Evolutionary conservation across 2,797 vertebrate species (phyloP).

Genomic region (Micromesistius poutassou): DNA sequence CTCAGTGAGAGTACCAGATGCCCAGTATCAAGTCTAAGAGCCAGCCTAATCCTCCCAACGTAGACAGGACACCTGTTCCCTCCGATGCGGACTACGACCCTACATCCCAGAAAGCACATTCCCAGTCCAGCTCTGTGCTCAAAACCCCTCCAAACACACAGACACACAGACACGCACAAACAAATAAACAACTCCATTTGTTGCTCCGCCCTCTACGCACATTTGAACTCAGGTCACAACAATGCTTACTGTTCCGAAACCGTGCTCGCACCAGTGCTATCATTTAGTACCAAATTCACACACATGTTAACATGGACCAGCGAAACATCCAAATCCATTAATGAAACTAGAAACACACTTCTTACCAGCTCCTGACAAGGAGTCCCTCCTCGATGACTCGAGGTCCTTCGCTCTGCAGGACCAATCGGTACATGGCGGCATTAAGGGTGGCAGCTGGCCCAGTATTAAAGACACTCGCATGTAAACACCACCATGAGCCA

Average conservation of each 20-base stretch:
- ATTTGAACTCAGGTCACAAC: not conserved
- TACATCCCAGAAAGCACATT: conserved; percentile 73
- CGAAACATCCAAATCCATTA: not conserved
- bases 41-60: conserved; percentile 65
- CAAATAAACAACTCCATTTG: conserved; percentile 2
- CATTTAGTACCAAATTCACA: not conserved
- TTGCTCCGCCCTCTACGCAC: not conserved
- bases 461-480: conserved; percentile 36
- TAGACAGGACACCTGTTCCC: conserved; percentile 58
- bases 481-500: conserved; percentile 20
- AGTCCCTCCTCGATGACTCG: not conserved
- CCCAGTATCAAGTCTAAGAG: conserved; percentile 57
- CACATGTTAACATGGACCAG: not conserved
- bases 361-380: not conserved
- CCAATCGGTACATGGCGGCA: conserved; percentile 19
- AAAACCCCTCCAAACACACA: conserved; percentile 25
- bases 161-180: not conserved
- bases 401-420: not conserved
- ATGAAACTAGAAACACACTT: conserved; percentile 2
- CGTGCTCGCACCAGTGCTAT: too few relatives aligned
- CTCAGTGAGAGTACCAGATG: conserved; percentile 65
- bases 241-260: not conserved
- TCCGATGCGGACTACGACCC: conserved; percentile 73
- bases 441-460: conserved; percentile 35
- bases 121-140: conserved; percentile 71